A percentile compares a stretch with the other conserved stretches of the same genome.
phyloP scores from a whole-genome alignment of 1,140 invertebrate genomes.

The Caerostris extrusa region DNA sequence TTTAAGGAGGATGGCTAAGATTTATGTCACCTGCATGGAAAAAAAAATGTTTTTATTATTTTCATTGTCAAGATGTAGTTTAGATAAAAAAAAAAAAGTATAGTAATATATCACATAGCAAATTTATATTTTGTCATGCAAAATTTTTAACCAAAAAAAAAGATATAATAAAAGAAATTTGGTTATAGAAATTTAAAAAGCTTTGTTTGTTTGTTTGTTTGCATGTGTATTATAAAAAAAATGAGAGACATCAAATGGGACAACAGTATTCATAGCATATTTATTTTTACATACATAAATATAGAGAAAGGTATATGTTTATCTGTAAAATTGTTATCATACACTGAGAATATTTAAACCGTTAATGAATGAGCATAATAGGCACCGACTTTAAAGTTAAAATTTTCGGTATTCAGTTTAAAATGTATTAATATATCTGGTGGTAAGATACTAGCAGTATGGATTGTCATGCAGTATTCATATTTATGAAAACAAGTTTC shows the following conservation, averaged over 20 bases:
- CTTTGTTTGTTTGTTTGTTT: neutral
- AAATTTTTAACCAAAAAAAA: no score
- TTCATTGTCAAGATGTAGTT: no score
- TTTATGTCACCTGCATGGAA: no score
- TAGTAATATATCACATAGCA: no score
- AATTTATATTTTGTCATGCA: no score
- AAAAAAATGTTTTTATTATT: no score
- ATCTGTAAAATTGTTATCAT: slow-evolving; percentile 60
- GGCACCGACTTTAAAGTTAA: slow-evolving; percentile 66
- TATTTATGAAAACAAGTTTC: slow-evolving; percentile 12
- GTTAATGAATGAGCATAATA: slow-evolving; percentile 52
- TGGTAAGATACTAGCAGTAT: slow-evolving; percentile 56
- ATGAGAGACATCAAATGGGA: neutral
- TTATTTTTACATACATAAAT: slow-evolving; percentile 72
- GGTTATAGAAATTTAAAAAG: no score
- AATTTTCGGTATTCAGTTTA: slow-evolving; percentile 44
- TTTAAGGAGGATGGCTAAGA: no score
- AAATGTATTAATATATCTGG: slow-evolving; percentile 58
- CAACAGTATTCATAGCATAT: slow-evolving; percentile 47
- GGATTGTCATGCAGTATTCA: slow-evolving; percentile 69
- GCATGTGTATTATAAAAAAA: neutral
- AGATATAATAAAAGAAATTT: no score
- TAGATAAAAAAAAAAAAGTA: no score
- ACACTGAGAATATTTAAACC: slow-evolving; percentile 51
- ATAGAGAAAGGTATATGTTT: slow-evolving; percentile 72